These are phyloP conservation scores for Nomada fabriciana DNA, from an alignment of 2,888 invertebrate genomes.

Conservation along the genomic window DNA sequence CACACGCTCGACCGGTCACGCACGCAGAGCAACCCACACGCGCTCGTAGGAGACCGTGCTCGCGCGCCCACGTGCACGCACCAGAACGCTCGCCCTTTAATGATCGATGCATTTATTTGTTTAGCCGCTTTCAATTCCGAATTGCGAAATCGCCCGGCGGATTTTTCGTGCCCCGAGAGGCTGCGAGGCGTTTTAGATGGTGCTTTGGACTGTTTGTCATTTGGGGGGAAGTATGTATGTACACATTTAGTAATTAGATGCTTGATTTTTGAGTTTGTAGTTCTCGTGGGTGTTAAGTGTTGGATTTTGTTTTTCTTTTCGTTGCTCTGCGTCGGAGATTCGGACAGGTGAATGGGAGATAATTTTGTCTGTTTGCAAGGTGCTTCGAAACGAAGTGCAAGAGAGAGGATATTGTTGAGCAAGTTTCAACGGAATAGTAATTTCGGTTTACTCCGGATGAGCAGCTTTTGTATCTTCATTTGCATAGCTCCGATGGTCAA, in stretches of 20 bases:
- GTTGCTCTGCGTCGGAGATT: background rate
- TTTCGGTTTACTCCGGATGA: no score
- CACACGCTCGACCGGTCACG: conserved; percentile 23
- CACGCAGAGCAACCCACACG: conserved; percentile 37
- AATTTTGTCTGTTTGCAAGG: no score
- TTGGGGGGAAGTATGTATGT: background rate
- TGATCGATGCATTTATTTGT: conserved; percentile 60
- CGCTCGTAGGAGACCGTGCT: conserved; percentile 47
- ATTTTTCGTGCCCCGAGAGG: background rate
- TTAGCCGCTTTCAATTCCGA: conserved; percentile 49
- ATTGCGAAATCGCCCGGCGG: conserved; percentile 32
- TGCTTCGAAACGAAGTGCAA: no score
- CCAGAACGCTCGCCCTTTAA: conserved; percentile 18
- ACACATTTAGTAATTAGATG: background rate
- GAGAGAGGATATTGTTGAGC: no score
- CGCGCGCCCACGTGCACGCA: conserved; percentile 42
- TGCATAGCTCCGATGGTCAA: no score
- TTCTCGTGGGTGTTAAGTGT: background rate
- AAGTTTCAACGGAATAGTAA: no score
- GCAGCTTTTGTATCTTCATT: no score
- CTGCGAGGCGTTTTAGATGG: conserved; percentile 4
- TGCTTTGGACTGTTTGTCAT: conserved; percentile 25
- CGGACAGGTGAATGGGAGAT: background rate
- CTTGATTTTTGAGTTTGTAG: no score
- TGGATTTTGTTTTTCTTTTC: background rate